Conservation (phyloP, 2,797 vertebrate species). For the Sebastes hopkinsi region DNA sequence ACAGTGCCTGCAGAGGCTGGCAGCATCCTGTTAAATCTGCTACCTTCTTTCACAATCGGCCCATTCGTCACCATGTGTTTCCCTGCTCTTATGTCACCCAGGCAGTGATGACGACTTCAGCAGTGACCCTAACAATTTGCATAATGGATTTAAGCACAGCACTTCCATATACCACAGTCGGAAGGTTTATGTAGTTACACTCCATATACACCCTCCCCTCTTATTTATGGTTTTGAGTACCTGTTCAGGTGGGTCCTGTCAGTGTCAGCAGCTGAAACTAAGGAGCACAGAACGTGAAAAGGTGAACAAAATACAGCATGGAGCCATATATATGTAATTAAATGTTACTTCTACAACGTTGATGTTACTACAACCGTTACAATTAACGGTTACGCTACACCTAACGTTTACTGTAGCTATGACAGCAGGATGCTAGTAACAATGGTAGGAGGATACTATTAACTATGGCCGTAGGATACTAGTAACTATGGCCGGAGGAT, state of each 20-base stretch:
- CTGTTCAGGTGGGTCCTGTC: constrained; percentile 59
- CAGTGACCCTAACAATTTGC: neutral
- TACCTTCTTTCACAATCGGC: neutral
- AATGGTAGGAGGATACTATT: neutral
- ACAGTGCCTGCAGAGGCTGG: neutral
- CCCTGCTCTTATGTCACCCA: neutral
- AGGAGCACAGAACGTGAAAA: constrained; percentile 27
- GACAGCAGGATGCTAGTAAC: neutral
- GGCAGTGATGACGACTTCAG: neutral
- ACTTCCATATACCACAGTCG: neutral
- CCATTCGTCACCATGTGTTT: constrained; percentile 6
- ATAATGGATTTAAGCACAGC: constrained; percentile 11
- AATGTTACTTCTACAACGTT: neutral
- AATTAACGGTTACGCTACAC: neutral
- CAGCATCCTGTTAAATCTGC: constrained; percentile 2
- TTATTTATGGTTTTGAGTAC: constrained; percentile 31
- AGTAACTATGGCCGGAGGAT: too few species aligned
- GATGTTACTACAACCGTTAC: neutral
- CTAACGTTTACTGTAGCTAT: neutral
- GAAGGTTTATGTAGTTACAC: neutral
- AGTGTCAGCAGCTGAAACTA: constrained; percentile 42
- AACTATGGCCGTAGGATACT: too few species aligned
- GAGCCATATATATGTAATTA: neutral
- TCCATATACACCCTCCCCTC: neutral
- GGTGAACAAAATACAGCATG: neutral